Conservation (phyloP, 1,140 invertebrate genomes). For the Lineus longissimus region DNA sequence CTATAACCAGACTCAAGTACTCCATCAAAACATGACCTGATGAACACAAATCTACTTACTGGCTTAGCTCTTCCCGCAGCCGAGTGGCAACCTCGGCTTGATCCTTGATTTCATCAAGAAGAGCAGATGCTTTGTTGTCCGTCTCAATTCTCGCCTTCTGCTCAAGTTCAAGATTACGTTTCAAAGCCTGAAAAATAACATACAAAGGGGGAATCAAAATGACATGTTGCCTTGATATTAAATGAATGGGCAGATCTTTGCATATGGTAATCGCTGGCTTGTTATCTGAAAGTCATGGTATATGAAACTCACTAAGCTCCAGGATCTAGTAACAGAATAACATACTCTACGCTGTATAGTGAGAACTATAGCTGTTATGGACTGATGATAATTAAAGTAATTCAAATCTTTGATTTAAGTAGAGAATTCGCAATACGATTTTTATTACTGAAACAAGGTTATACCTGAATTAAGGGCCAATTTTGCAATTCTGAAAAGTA, state of each 20-base stretch:
- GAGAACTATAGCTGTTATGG: too few relatives aligned
- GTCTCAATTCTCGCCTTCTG: conserved; percentile 44
- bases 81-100: conserved; percentile 59
- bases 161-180: conserved; percentile 43
- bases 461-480: too few relatives aligned
- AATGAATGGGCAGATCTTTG: background rate
- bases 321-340: too few relatives aligned
- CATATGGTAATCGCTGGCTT: conserved; percentile 32
- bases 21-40: too few relatives aligned
- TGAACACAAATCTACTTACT: conserved; percentile 1
- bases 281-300: conserved; percentile 18
- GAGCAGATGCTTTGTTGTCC: conserved; percentile 59
- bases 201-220: background rate
- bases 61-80: conserved; percentile 45
- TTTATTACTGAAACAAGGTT: too few relatives aligned
- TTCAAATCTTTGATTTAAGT: too few relatives aligned
- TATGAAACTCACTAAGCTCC: too few relatives aligned
- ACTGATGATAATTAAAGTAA: too few relatives aligned
- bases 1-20: too few relatives aligned
- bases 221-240: conserved; percentile 56
- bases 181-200: conserved; percentile 40
- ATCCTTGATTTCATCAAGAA: conserved; percentile 59
- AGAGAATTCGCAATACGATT: too few relatives aligned
- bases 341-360: too few relatives aligned
- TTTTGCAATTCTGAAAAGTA: too few relatives aligned